These are phyloP conservation scores for Ormyrus thymus DNA, from an alignment of 2,888 invertebrate genomes.

Conservation along the genomic window DNA sequence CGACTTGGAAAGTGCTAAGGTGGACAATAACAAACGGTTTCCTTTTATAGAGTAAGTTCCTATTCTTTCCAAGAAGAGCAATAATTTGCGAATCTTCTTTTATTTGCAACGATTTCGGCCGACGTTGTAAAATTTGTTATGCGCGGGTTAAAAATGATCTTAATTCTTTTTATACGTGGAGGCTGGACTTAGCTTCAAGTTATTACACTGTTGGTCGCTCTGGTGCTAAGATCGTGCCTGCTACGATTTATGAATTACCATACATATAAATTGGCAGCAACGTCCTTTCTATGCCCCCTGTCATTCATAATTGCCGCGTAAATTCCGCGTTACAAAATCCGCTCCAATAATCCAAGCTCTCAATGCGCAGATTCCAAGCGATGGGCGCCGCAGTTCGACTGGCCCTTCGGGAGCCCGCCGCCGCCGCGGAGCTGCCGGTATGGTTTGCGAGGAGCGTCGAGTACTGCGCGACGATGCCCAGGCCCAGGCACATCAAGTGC, in stretches of 20 bases:
- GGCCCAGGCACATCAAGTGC: slow-evolving; percentile 80
- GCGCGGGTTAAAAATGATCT: too few species aligned
- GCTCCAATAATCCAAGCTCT: neutral
- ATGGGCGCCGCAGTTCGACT: neutral
- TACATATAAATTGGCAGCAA: neutral
- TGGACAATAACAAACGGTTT: slow-evolving; percentile 6
- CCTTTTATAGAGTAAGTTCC: slow-evolving; percentile 38
- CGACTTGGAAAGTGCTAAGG: slow-evolving; percentile 29
- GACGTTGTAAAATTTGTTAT: too few species aligned
- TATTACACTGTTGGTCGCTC: too few species aligned
- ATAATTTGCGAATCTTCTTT: too few species aligned
- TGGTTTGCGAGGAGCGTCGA: slow-evolving; percentile 62
- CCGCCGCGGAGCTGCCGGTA: neutral
- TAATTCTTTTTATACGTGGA: too few species aligned
- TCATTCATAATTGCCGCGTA: neutral
- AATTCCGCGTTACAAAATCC: neutral
- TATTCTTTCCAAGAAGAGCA: too few species aligned
- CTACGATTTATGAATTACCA: neutral
- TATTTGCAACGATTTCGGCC: too few species aligned
- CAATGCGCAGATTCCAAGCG: slow-evolving; percentile 8
- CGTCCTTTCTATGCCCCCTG: neutral
- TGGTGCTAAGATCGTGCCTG: too few species aligned
- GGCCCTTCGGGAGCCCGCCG: neutral
- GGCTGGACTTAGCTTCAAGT: too few species aligned
- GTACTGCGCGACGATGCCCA: slow-evolving; percentile 72